These are phyloP conservation scores for Plebejus melissa DNA, from an alignment of 2,888 invertebrate species.

Conservation along the genomic window DNA sequence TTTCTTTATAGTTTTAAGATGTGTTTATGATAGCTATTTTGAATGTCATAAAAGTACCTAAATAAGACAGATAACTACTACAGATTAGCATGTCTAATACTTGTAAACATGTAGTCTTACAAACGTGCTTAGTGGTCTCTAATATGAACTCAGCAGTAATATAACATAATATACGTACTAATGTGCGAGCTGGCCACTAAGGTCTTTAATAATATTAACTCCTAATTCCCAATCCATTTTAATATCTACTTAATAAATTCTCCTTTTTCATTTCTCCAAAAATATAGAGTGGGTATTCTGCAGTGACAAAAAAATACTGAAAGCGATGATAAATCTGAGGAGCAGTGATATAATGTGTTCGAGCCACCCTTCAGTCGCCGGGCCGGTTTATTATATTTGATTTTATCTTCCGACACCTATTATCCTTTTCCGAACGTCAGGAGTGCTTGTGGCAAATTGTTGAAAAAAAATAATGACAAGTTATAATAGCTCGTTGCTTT, in stretches of 20 bases:
- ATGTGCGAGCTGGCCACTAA: background rate
- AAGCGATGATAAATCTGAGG: slow-evolving; percentile 5
- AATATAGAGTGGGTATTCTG: background rate
- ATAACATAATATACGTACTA: background rate
- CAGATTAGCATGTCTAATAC: background rate
- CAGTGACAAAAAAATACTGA: slow-evolving; percentile 1
- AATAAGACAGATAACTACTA: background rate
- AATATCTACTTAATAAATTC: background rate
- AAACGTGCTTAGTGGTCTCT: background rate
- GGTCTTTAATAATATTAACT: no score
- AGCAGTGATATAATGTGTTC: background rate
- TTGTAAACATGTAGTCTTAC: background rate
- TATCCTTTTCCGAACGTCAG: background rate
- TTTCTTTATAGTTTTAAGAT: background rate
- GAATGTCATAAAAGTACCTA: background rate
- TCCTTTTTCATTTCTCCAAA: background rate
- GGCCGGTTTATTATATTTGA: slow-evolving; percentile 5
- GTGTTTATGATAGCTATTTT: background rate
- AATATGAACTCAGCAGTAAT: background rate
- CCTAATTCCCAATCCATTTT: background rate
- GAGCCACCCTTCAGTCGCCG: slow-evolving; percentile 10
- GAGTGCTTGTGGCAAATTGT: background rate
- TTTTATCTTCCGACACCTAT: slow-evolving; percentile 1
- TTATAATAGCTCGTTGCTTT: background rate
- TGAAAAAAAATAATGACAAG: background rate